Evolutionary conservation across 1,140 invertebrate genomes (phyloP).

Genomic region (Lethrus apterus): DNA sequence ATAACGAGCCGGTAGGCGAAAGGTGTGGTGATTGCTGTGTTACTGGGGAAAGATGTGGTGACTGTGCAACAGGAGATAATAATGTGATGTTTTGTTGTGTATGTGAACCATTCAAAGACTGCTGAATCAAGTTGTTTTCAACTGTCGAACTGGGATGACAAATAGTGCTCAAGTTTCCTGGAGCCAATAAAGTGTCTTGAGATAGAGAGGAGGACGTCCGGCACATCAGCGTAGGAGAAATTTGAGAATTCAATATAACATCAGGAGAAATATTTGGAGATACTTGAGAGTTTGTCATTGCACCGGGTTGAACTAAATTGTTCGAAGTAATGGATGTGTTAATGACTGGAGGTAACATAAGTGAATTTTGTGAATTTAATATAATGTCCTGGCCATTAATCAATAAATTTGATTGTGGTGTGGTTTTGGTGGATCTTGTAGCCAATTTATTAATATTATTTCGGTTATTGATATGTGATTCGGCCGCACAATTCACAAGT

Average conservation of each 20-base stretch:
- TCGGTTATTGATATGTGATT: slow-evolving; percentile 45
- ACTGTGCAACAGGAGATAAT: slow-evolving; percentile 5
- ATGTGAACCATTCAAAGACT: no score
- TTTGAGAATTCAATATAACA: slow-evolving; percentile 54
- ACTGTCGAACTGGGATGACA: slow-evolving; percentile 19
- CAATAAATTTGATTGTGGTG: slow-evolving; percentile 6
- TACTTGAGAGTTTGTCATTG: slow-evolving; percentile 36
- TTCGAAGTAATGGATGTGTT: slow-evolving; percentile 25
- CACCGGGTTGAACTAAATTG: slow-evolving; percentile 21
- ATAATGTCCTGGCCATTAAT: slow-evolving; percentile 21
- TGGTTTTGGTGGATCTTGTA: not conserved
- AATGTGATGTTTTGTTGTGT: slow-evolving; percentile 7
- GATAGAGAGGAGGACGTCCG: slow-evolving; percentile 27
- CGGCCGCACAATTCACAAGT: slow-evolving; percentile 56
- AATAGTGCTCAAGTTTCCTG: slow-evolving; percentile 20
- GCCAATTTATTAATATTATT: slow-evolving; percentile 28
- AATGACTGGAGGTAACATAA: slow-evolving; percentile 33
- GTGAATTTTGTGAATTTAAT: slow-evolving; percentile 26
- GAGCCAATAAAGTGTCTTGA: slow-evolving; percentile 39
- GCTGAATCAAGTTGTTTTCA: slow-evolving; percentile 14
- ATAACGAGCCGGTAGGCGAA: slow-evolving; percentile 14
- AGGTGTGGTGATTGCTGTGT: slow-evolving; percentile 39
- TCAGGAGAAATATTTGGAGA: slow-evolving; percentile 48
- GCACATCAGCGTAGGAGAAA: slow-evolving; percentile 51
- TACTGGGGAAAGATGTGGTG: slow-evolving; percentile 19